Base-by-base conservation (phyloP, 1,140 invertebrate genomes). In the Himalopsyche phryganea region DNA sequence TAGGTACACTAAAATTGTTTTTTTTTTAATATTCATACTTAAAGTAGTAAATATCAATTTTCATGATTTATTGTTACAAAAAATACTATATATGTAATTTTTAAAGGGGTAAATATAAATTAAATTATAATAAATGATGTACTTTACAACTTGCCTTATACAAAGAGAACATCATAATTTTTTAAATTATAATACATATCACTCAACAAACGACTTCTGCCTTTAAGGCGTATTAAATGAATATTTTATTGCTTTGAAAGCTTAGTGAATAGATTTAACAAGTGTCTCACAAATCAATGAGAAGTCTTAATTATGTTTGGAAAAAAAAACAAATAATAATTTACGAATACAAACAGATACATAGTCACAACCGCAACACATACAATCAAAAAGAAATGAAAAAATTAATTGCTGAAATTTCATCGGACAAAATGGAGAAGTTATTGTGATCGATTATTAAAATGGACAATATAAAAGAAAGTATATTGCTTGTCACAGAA, bases 201-300 rank as follows among this genome's bases (percentile, higher is more conserved):
- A 28, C 23, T 28, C 9, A 28, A 28, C 23, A 28, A 9, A 28
- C 47, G 56, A 58, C 50, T 58, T 38, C 14, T 15, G 38, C 54
- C 54, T 64, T 60, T 35, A 9, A 64, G 58, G 54, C 45, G 15
- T 40, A 32, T 46, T 45, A 50, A 57, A 60, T 28, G 23, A 60
- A 52, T 50, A 63, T 46, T 51, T 57, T 60, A 64, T 64, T 64
- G 62, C 62, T 64, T 64, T 50, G 42, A 38, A 64, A 64, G 62
- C 62, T 58, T 63, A 15, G 57, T 63, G 60, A 58, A 15, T 54
- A 48, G 42, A 14, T 50, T 38, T 60, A 60, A 63, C 57, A 36
- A 59, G 57, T 63, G 57, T 35, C 32, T 23, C 13, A 40, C 15
- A 40, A 13, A 11, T 15, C 38, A 13, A 40, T 40, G 38, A 40